These are phyloP conservation scores for Platycercus adscitus DNA, from an alignment of 2,113 vertebrate species.

Conservation along the genomic window DNA sequence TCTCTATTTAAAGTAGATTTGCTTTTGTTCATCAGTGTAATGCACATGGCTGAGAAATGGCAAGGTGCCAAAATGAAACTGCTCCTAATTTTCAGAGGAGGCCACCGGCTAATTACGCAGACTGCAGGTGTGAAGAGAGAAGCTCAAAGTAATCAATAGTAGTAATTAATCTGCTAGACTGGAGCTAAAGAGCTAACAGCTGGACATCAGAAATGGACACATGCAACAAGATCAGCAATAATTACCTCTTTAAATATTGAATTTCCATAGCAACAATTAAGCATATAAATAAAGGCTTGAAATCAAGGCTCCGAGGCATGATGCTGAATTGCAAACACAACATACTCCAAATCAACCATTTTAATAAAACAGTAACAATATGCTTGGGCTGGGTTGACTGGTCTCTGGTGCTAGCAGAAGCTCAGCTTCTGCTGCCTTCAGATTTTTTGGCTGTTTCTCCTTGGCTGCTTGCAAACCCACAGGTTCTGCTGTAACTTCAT, in stretches of 20 bases:
- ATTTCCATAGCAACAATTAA: slow-evolving; percentile 89
- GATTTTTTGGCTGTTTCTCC: slow-evolving; percentile 31
- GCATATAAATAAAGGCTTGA: slow-evolving; percentile 82
- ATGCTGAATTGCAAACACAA: slow-evolving; percentile 75
- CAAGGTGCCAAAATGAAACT: slow-evolving; percentile 84
- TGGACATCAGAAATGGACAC: slow-evolving; percentile 88
- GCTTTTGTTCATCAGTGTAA: slow-evolving; percentile 80
- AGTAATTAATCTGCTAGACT: slow-evolving; percentile 90
- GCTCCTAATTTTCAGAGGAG: slow-evolving; percentile 86
- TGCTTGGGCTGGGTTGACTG: slow-evolving; percentile 56
- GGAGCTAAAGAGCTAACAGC: slow-evolving; percentile 89
- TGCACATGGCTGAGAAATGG: slow-evolving; percentile 82
- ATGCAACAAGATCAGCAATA: slow-evolving; percentile 89
- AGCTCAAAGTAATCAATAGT: slow-evolving; percentile 89
- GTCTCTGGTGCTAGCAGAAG: slow-evolving; percentile 36
- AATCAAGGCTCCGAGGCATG: slow-evolving; percentile 75
- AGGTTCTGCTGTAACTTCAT: slow-evolving; percentile 21
- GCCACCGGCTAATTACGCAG: slow-evolving; percentile 86
- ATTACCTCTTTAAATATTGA: slow-evolving; percentile 90
- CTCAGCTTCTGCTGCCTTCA: slow-evolving; percentile 27
- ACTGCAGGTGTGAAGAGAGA: slow-evolving; percentile 88
- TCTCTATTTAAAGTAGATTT: slow-evolving; percentile 83
- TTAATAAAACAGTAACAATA: slow-evolving; percentile 77
- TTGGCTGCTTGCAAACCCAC: slow-evolving; percentile 12
- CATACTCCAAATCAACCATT: slow-evolving; percentile 74